Percentiles rank a stretch among this genome's conserved stretches.
Conservation (phyloP, 2,888 invertebrate genomes). For the Lepidonotus clava region DNA sequence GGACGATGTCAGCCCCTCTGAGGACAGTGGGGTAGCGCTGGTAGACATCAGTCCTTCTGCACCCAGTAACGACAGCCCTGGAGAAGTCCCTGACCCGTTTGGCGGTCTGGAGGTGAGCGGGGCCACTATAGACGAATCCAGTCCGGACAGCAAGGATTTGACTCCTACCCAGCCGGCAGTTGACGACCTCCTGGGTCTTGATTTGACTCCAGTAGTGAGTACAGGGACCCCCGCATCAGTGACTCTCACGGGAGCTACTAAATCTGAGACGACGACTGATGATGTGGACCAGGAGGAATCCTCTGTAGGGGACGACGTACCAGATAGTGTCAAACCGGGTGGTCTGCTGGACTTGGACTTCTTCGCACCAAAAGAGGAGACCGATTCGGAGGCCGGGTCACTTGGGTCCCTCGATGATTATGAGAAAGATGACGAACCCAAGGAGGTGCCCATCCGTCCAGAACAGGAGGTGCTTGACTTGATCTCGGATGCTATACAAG, state of each 20-base stretch:
- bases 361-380: constrained; percentile 31
- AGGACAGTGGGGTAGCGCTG: constrained; percentile 4
- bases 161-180: neutral
- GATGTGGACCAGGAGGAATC: neutral
- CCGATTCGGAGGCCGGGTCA: neutral
- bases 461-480: constrained; percentile 25
- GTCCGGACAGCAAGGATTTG: neutral
- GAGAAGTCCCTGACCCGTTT: neutral
- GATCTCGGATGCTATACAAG: constrained; percentile 8
- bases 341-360: constrained; percentile 23
- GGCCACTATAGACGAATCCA: neutral
- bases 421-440: neutral
- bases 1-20: neutral
- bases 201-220: neutral
- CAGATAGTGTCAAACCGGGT: constrained; percentile 19
- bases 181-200: neutral
- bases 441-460: neutral
- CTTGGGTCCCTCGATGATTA: constrained; percentile 31
- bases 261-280: neutral
- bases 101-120: neutral
- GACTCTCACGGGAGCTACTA: neutral
- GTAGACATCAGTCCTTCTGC: neutral
- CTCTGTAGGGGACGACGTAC: neutral
- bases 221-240: neutral
- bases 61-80: neutral